Percentiles rank a stretch among this genome's conserved stretches.
phyloP scores from a whole-genome alignment of 2,113 vertebrate genomes.

The Apistogramma diplotaenia region DNA sequence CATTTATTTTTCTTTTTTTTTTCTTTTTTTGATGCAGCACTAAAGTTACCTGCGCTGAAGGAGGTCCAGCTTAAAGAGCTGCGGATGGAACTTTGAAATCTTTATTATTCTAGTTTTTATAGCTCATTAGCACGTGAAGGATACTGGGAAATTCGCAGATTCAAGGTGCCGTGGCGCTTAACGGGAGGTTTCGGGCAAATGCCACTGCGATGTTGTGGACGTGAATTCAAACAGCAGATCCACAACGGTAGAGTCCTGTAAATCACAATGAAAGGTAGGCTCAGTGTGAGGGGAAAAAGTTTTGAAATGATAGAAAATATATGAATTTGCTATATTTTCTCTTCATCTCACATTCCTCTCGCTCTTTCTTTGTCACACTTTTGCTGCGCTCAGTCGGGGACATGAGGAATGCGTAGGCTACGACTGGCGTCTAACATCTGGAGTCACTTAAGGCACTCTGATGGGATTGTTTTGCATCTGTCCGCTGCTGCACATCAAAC shows the following conservation, averaged over 20 bases:
- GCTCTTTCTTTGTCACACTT: slow-evolving; percentile 25
- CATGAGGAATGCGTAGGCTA: slow-evolving; percentile 71
- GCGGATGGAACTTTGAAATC: slow-evolving; percentile 44
- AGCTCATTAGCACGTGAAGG: background rate
- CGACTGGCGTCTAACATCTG: slow-evolving; percentile 83
- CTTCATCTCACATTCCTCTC: background rate
- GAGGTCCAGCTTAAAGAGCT: background rate
- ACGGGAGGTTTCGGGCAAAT: slow-evolving; percentile 30
- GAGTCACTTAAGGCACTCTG: slow-evolving; percentile 82
- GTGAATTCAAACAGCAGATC: slow-evolving; percentile 54
- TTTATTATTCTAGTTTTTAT: background rate
- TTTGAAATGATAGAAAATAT: background rate
- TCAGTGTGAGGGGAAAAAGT: background rate
- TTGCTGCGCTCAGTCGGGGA: slow-evolving; percentile 18
- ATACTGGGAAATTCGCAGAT: background rate
- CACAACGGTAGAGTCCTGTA: slow-evolving; percentile 25
- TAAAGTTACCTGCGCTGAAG: slow-evolving; percentile 38
- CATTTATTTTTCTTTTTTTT: background rate
- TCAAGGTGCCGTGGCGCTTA: background rate
- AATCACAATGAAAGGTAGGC: slow-evolving; percentile 78
- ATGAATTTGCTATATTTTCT: background rate
- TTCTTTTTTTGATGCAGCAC: background rate
- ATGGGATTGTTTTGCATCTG: slow-evolving; percentile 82
- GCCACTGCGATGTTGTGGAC: slow-evolving; percentile 68
- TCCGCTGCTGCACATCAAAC: slow-evolving; percentile 45